Evolutionary conservation across 2,888 invertebrate species (phyloP), one percentile per base, ranked within the genome.

Genomic region (Eurois occulta): DNA sequence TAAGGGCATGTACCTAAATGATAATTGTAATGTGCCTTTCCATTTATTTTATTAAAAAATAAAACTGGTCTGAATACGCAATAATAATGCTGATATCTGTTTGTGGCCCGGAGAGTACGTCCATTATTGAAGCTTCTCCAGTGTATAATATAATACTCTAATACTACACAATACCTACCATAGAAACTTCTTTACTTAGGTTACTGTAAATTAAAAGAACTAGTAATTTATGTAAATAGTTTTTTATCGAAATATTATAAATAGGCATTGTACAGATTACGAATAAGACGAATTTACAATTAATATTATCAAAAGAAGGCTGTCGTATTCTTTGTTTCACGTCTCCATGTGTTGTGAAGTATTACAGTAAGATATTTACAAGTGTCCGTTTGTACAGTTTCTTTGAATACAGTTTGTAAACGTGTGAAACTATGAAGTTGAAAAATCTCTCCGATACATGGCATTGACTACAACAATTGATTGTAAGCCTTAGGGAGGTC

Each of bases 271-370:
- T 86, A 81, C 83, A 87, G 81, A 85, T 68, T 75, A 86, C 72
- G 70, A 87, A 79, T 87, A 84, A 84, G 85, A 79, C 87, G 85
- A 84, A 87, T 87, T 84, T 85, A 85, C 69, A 73, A 85, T 71
- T 85, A 86, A 87, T 84, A 87, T 83, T 83, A 87, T 79, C 58
- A 84, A 84, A 70, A 77, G 78, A 87, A 84, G 85, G 84, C 84
- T 87, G 87, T 75, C 64, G 68, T 86, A 69, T 78, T 71, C 58
- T 58, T 64, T 69, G 48, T 55, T 86, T 77, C 24, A 72, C 65
- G 76, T 80, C 48, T 81, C 69, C 60, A 35, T 64, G 81, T 78
- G 21, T 84, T 84, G 89, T 88, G 86, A 77, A 87, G 75, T 84
- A 84, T 86, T 81, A 76, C 58, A 88, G 86, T 88, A 84, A 75